Percentiles rank a stretch among this genome's conserved stretches.
Conservation (phyloP, 2,113 vertebrate genomes). For the Actenoides lindsayi region DNA sequence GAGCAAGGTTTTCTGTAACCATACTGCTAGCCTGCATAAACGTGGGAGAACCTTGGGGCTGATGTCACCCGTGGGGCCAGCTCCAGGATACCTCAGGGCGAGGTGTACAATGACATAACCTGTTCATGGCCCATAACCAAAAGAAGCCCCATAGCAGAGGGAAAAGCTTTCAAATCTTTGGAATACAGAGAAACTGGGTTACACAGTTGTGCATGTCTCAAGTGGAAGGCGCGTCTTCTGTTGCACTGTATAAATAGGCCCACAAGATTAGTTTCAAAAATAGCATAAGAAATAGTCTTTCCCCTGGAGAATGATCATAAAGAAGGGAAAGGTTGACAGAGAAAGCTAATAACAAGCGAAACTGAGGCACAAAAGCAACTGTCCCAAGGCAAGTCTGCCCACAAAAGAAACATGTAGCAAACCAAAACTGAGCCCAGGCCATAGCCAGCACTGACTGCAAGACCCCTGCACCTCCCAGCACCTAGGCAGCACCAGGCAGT, state of each 20-base stretch:
- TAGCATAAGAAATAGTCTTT: neutral
- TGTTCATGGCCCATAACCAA: neutral
- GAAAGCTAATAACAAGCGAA: neutral
- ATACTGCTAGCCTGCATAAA: neutral
- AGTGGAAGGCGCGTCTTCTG: neutral
- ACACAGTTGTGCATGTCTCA: neutral
- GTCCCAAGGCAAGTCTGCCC: neutral
- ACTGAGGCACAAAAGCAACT: neutral
- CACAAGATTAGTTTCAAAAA: neutral
- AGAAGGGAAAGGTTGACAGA: neutral
- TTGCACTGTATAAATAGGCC: neutral
- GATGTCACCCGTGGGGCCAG: rapidly evolving
- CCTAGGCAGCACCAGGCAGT: neutral
- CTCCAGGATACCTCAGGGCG: neutral
- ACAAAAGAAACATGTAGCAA: neutral
- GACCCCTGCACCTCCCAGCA: neutral
- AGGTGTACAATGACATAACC: neutral
- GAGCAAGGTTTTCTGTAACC: neutral
- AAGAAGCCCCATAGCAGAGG: neutral
- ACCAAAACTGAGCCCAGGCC: neutral
- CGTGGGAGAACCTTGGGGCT: neutral
- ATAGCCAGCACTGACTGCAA: neutral
- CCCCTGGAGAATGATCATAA: neutral
- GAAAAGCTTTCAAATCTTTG: neutral
- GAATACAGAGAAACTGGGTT: neutral